A percentile compares a stretch with the other conserved stretches of the same genome.
Evolutionary conservation across 2,888 invertebrate genomes (phyloP).

Genomic region (Euzetes globulus): DNA sequence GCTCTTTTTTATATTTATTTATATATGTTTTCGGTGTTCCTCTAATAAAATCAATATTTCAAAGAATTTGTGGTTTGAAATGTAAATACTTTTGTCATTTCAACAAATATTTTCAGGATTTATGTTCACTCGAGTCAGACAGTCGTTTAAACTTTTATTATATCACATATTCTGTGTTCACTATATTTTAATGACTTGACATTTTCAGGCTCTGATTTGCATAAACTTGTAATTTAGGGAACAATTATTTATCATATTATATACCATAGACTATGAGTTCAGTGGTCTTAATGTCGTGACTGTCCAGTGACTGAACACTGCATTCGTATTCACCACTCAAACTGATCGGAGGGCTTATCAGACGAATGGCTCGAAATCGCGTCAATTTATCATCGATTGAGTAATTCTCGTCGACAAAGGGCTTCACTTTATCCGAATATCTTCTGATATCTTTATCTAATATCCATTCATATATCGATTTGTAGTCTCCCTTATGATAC

Average conservation of each 20-base stretch:
- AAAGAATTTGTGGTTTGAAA: constrained; percentile 11
- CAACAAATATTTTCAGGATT: neutral
- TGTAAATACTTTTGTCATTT: neutral
- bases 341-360: constrained; percentile 38
- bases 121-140: neutral
- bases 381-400: constrained; percentile 21
- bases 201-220: neutral
- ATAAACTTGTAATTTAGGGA: neutral
- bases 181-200: neutral
- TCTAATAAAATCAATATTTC: constrained; percentile 2
- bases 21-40: neutral
- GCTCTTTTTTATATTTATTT: neutral
- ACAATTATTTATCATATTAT: constrained; percentile 1
- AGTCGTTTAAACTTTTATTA: neutral
- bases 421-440: constrained; percentile 25
- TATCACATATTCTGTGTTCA: neutral
- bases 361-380: constrained; percentile 32
- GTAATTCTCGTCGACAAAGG: constrained; percentile 32
- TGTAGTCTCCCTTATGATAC: constrained; percentile 40
- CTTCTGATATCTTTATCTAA: constrained; percentile 33
- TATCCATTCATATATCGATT: constrained; percentile 42
- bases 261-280: constrained; percentile 40
- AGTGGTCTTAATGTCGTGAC: constrained; percentile 37
- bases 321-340: constrained; percentile 41
- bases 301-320: constrained; percentile 39